These are phyloP conservation scores for Nezara viridula DNA, from an alignment of 2,888 invertebrate species.

Conservation along the genomic window DNA sequence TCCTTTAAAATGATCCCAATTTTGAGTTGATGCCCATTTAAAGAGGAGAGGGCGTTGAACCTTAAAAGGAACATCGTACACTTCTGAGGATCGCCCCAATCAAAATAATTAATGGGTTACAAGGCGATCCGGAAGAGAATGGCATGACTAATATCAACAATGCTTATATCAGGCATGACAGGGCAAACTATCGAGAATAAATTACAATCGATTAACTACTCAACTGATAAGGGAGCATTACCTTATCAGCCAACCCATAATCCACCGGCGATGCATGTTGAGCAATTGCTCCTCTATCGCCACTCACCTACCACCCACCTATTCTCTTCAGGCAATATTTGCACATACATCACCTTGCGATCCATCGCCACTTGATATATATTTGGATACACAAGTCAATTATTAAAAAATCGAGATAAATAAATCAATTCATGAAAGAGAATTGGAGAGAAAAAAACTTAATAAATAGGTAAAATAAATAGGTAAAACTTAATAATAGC, in stretches of 20 bases:
- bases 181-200: neutral
- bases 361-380: neutral
- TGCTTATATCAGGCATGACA: neutral
- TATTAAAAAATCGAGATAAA: no score
- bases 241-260: neutral
- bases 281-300: neutral
- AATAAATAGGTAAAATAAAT: no score
- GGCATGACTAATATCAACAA: neutral
- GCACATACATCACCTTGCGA: neutral
- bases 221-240: conserved; percentile 10
- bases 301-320: neutral
- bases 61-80: neutral
- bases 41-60: neutral
- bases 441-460: no score
- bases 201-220: conserved; percentile 20
- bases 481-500: no score
- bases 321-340: neutral
- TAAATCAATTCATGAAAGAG: no score
- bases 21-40: no score
- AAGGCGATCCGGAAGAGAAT: neutral
- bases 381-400: neutral
- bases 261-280: neutral
- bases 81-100: neutral
- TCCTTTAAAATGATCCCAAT: neutral
- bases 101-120: neutral